A percentile compares a stretch with the other conserved stretches of the same genome.
Evolutionary conservation across 2,797 vertebrate species (phyloP).

Genomic region (Gila robusta): DNA sequence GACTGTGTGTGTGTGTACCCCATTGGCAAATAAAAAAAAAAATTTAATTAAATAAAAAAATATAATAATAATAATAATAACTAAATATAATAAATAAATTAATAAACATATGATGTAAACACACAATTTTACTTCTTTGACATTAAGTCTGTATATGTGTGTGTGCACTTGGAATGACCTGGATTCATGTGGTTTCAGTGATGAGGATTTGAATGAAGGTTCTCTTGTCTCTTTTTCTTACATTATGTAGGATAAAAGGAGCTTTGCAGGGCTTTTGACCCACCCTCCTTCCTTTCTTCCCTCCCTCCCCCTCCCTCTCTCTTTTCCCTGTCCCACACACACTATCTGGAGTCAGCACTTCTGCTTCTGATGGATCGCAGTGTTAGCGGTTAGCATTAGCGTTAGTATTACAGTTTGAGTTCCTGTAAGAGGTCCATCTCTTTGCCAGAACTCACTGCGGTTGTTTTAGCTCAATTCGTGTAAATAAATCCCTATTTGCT

Average conservation of each 20-base stretch:
- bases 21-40: too few relatives aligned
- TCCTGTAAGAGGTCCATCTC: constrained; percentile 56
- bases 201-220: constrained; percentile 23
- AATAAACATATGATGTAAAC: neutral
- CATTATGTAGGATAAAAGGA: constrained; percentile 29
- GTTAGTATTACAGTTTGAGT: constrained; percentile 56
- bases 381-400: constrained; percentile 70
- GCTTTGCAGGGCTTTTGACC: constrained; percentile 52
- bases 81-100: neutral
- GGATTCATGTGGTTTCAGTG: constrained; percentile 5
- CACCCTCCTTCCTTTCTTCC: constrained; percentile 16
- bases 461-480: constrained; percentile 67
- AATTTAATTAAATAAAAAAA: neutral
- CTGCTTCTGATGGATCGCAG: constrained; percentile 81
- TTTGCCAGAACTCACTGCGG: constrained; percentile 66
- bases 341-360: constrained; percentile 78
- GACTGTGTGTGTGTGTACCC: constrained; percentile 44
- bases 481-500: constrained; percentile 53
- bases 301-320: neutral
- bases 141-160: neutral
- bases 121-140: neutral
- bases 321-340: constrained; percentile 41
- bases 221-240: constrained; percentile 17
- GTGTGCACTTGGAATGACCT: neutral
- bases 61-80: neutral